Evolutionary conservation across 2,797 vertebrate genomes (phyloP).

Genomic region (Macrochelys suwanniensis): DNA sequence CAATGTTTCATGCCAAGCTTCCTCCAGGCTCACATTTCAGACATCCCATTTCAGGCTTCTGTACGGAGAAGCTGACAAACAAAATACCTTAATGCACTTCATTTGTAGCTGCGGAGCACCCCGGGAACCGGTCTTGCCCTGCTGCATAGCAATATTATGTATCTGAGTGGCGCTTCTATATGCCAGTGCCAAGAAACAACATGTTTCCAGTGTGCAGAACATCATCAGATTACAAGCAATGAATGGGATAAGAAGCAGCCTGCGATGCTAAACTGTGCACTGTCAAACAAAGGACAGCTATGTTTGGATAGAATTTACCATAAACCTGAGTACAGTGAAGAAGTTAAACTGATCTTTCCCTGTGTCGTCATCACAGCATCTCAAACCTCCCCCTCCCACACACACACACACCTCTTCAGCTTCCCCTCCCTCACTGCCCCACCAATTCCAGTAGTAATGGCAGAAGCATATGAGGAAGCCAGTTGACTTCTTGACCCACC

Average conservation of each 20-base stretch:
- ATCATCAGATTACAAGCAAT: constrained; percentile 76
- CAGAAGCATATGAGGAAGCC: constrained; percentile 85
- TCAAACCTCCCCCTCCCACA: background rate
- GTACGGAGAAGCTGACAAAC: constrained; percentile 70
- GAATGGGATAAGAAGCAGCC: constrained; percentile 72
- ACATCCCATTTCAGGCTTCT: constrained; percentile 64
- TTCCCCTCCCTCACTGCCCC: background rate
- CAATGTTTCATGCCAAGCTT: constrained; percentile 72
- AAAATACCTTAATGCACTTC: constrained; percentile 77
- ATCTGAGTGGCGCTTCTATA: background rate
- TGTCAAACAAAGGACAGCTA: constrained; percentile 67
- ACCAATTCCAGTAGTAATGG: constrained; percentile 71
- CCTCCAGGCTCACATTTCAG: constrained; percentile 71
- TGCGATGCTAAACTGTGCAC: constrained; percentile 60
- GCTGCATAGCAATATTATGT: constrained; percentile 8
- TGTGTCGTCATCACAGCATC: constrained; percentile 66
- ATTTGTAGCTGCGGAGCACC: constrained; percentile 50
- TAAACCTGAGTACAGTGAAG: constrained; percentile 69
- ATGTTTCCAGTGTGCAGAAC: constrained; percentile 47
- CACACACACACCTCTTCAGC: too few relatives aligned
- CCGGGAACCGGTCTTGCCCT: background rate
- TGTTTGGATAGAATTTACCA: constrained; percentile 67
- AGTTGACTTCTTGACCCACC: constrained; percentile 83
- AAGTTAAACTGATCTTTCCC: constrained; percentile 71
- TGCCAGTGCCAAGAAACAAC: constrained; percentile 46